Evolutionary conservation across 2,797 vertebrate species (phyloP), one percentile per base, ranked within the genome.

Genomic region (Clarias fuscus): DNA sequence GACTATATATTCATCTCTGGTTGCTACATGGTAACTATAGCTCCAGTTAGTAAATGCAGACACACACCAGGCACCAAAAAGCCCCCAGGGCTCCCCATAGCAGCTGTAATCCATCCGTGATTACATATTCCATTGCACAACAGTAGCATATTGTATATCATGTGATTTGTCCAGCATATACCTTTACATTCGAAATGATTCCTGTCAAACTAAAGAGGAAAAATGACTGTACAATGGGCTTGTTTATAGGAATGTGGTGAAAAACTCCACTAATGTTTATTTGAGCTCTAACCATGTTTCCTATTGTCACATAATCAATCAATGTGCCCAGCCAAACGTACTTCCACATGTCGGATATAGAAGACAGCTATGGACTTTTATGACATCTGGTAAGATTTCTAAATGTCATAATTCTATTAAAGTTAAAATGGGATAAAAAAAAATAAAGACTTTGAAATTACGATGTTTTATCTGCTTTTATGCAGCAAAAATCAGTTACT

Each of bases 151-250:
- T 77, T 86, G 86, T 87, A 58, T 71, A 77, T 86, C 85, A 84
- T 73, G 82, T 82, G 48, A 73, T 65, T 76, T 80, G 84, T 86
- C 48, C 81, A 71, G 77, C 76, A 81, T 77, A 58, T 85, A 86
- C 81, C 84, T 82, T 86, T 88, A 85, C 68, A 61, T 82, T 87
- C 77, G 27, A 84, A 86, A 86, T 62, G 37, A 85, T 86, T 81
- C 27, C 65, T 71, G 81, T 89, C 88, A 90, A 86, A 88, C 83
- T 53, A 82, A 84, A 88, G 84, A 80, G 84, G 78, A 88, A 86
- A 84, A 84, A 83, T 73, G 67, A 58, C 24, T 85, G 82, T 67
- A 62, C 75, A 71, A 73, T 33, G 77, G 59, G 48, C 5, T 67
- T 86, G 80, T 84, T 64, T 58, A 71, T 59, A 53, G 76, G 59